These are phyloP conservation scores for Drosophila sucinea DNA, from an alignment of 1,140 invertebrate genomes.

Conservation along the genomic window DNA sequence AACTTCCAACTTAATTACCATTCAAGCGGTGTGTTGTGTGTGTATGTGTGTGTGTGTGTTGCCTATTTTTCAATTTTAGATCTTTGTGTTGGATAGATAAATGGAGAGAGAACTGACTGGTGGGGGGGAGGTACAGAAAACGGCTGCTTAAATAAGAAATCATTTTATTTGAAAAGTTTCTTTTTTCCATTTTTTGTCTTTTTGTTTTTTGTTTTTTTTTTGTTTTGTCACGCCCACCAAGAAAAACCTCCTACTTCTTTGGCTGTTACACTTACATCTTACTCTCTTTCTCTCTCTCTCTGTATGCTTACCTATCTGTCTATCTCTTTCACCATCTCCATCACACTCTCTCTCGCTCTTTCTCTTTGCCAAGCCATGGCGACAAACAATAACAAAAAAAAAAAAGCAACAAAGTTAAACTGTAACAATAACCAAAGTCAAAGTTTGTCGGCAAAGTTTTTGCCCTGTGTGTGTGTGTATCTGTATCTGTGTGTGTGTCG, in stretches of 20 bases:
- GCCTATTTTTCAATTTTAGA: conserved; percentile 19
- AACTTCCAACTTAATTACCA: conserved; percentile 14
- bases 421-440: conserved; percentile 81
- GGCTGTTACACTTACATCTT: neutral
- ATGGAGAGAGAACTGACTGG: neutral
- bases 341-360: neutral
- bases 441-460: conserved; percentile 80
- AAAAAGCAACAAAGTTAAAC: conserved; percentile 72
- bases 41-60: neutral
- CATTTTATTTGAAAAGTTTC: conserved; percentile 77
- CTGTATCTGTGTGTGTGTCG: conserved; percentile 22
- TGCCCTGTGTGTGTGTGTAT: conserved; percentile 40
- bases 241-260: neutral
- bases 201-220: conserved; percentile 16
- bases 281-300: neutral
- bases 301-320: neutral
- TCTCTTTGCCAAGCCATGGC: conserved; percentile 25
- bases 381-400: conserved; percentile 26
- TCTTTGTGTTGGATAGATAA: neutral
- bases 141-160: conserved; percentile 76
- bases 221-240: conserved; percentile 33
- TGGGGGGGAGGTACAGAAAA: conserved; percentile 41
- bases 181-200: conserved; percentile 6
- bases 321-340: neutral
- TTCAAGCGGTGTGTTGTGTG: neutral